These are phyloP conservation scores for Eurystomus glaucurus DNA, from an alignment of 2,797 vertebrate genomes.

Conservation along the genomic window DNA sequence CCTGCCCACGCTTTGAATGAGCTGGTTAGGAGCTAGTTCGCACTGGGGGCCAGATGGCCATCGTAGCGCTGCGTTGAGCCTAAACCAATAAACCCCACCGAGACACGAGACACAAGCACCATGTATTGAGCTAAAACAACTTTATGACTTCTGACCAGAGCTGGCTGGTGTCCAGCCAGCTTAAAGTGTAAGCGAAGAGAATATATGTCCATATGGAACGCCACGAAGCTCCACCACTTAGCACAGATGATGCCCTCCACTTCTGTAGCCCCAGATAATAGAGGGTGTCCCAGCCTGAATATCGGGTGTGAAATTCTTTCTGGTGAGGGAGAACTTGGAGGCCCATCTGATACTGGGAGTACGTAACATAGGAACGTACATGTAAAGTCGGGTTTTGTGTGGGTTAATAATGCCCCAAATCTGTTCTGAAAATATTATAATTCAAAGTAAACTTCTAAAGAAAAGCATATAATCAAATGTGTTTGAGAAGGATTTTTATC, in stretches of 20 bases:
- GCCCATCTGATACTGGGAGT: constrained; percentile 35
- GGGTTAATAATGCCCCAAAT: neutral
- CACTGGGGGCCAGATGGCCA: constrained; percentile 52
- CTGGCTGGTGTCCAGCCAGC: constrained; percentile 72
- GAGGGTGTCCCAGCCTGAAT: constrained; percentile 45
- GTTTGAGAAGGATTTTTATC: neutral
- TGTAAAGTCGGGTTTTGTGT: neutral
- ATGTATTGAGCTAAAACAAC: constrained; percentile 58
- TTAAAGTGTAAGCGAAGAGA: constrained; percentile 11
- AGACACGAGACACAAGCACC: constrained; percentile 52
- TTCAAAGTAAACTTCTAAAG: neutral
- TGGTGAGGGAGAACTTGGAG: constrained; percentile 11
- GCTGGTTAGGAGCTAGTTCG: neutral
- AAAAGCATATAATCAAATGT: rapidly evolving
- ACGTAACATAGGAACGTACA: rapidly evolving
- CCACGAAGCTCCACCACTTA: constrained; percentile 27
- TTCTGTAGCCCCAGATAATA: constrained; percentile 33
- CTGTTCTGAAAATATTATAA: neutral
- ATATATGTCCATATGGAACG: constrained; percentile 56
- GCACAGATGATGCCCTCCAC: constrained; percentile 58
- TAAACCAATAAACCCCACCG: constrained; percentile 39
- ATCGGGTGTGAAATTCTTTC: constrained; percentile 41
- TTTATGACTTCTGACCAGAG: constrained; percentile 72
- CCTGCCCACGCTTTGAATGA: constrained; percentile 50
- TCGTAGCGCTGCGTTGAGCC: constrained; percentile 28